phyloP scores from a whole-genome alignment of 2,888 invertebrate species.

The Adineta ricciae region DNA sequence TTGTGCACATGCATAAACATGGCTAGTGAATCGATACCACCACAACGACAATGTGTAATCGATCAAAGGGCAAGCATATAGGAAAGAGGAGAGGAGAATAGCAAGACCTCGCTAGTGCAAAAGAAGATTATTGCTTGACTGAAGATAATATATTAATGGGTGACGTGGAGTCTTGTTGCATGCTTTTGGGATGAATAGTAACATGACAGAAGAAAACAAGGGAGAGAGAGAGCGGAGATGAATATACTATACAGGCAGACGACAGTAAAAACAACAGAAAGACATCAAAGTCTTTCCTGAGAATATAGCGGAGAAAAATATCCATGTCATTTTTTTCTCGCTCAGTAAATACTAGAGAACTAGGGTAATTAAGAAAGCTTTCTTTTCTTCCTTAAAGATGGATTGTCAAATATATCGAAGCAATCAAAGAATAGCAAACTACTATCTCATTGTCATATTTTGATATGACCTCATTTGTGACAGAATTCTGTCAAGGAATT shows the following conservation, averaged over 20 bases:
- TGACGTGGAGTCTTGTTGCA: background rate
- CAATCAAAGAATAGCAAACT: background rate
- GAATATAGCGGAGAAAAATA: background rate
- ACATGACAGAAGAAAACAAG: background rate
- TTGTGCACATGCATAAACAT: background rate
- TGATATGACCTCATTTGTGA: background rate
- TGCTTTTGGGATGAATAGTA: background rate
- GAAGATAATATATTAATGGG: conserved; percentile 2
- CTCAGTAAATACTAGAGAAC: background rate
- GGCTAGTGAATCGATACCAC: background rate
- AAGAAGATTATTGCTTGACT: background rate
- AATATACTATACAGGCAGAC: background rate
- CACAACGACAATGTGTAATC: background rate
- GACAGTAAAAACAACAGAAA: conserved; percentile 3
- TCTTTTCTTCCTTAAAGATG: background rate
- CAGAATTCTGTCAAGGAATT: background rate
- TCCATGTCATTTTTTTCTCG: background rate
- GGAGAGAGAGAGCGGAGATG: background rate
- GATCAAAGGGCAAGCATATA: background rate
- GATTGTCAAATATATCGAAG: background rate
- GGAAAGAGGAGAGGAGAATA: background rate
- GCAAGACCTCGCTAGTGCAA: background rate
- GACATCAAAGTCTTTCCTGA: background rate
- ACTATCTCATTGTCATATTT: background rate
- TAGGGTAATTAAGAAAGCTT: background rate